These are phyloP conservation scores for Dicranocentrus wangi DNA, from an alignment of 2,888 invertebrate genomes.

Conservation along the genomic window DNA sequence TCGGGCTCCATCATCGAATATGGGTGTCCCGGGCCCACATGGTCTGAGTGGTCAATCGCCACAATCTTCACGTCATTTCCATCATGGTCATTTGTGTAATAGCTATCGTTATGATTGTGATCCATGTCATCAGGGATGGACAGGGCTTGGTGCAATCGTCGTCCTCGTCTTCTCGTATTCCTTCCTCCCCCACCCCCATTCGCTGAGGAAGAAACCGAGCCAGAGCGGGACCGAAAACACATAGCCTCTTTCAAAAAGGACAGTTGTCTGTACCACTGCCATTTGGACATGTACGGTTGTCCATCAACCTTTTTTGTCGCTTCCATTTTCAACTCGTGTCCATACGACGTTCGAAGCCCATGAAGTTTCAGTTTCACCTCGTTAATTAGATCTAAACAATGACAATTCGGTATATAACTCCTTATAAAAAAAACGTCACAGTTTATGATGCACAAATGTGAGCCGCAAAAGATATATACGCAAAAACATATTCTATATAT, in stretches of 20 bases:
- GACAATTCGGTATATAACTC: background rate
- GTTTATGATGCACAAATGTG: too few species aligned
- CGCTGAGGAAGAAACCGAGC: constrained; percentile 44
- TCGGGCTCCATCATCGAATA: constrained; percentile 53
- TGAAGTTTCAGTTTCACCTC: constrained; percentile 67
- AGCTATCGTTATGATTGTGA: constrained; percentile 45
- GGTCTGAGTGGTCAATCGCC: constrained; percentile 35
- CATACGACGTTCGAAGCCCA: constrained; percentile 65
- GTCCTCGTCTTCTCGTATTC: constrained; percentile 23
- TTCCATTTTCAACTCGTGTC: constrained; percentile 66
- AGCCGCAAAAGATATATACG: too few species aligned
- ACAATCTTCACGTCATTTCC: constrained; percentile 48
- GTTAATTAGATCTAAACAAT: constrained; percentile 52
- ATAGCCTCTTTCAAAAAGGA: constrained; percentile 66
- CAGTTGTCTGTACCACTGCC: constrained; percentile 68
- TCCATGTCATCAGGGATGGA: constrained; percentile 40
- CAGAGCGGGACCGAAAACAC: constrained; percentile 61
- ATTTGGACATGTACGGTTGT: constrained; percentile 60
- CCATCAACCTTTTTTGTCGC: constrained; percentile 54
- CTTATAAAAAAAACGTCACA: too few species aligned
- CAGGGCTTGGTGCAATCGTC: constrained; percentile 18
- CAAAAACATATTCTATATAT: too few species aligned
- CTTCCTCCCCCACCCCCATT: constrained; percentile 24
- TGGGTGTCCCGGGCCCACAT: constrained; percentile 31
- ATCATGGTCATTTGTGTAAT: constrained; percentile 38